A percentile compares a stretch with the other conserved stretches of the same genome.
phyloP scores from a whole-genome alignment of 2,113 vertebrate genomes.

The Ceyx margarethae region DNA sequence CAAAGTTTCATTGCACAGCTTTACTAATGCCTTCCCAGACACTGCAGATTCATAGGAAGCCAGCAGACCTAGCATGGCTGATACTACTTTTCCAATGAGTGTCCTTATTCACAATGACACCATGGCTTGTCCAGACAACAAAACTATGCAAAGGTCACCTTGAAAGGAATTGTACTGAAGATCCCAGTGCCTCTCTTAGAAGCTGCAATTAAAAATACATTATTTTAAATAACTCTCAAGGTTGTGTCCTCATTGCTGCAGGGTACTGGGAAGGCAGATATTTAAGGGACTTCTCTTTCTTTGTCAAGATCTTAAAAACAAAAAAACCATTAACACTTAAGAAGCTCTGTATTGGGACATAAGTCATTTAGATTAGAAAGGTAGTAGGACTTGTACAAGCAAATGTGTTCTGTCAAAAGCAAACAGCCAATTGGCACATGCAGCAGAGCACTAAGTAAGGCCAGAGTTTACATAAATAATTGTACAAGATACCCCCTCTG shows the following conservation, averaged over 20 bases:
- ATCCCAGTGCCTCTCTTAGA: neutral
- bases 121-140: neutral
- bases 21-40: neutral
- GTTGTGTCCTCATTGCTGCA: neutral
- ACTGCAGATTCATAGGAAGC: neutral
- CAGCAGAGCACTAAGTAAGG: neutral
- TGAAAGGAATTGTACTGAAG: neutral
- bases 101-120: neutral
- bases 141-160: neutral
- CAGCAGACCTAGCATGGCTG: neutral
- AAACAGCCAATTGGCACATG: neutral
- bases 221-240: neutral
- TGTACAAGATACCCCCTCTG: neutral
- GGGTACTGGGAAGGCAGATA: neutral
- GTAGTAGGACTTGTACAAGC: neutral
- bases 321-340: neutral
- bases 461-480: neutral
- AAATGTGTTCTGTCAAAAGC: neutral
- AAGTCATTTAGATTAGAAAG: conserved; percentile 14
- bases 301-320: neutral
- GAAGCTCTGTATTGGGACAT: neutral
- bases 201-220: neutral
- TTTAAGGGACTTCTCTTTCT: neutral
- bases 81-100: neutral
- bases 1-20: neutral